Percentiles rank a stretch among this genome's conserved stretches.
These are phyloP conservation scores for Vesta saturnalis DNA, from an alignment of 2,888 invertebrate genomes.

Conservation along the genomic window DNA sequence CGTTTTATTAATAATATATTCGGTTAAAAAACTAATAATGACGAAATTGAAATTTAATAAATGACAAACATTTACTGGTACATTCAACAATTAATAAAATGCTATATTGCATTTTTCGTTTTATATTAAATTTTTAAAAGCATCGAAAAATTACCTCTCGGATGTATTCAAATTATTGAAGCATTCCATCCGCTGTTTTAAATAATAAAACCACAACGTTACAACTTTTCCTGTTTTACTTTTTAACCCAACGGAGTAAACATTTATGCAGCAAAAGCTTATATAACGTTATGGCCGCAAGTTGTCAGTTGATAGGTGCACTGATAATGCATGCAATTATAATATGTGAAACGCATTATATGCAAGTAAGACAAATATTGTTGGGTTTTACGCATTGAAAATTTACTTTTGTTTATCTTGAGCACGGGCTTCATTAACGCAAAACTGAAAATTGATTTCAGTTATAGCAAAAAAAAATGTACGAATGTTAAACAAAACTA, in stretches of 20 bases:
- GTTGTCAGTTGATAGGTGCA: not conserved
- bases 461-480: no score
- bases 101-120: not conserved
- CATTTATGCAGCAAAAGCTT: not conserved
- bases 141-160: not conserved
- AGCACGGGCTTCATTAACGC: no score
- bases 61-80: not conserved
- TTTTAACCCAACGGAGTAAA: not conserved
- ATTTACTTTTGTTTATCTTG: no score
- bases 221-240: not conserved
- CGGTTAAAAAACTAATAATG: not conserved
- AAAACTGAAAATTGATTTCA: no score
- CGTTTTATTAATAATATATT: no score
- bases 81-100: not conserved
- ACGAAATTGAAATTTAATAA: not conserved
- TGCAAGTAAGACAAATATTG: no score
- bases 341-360: no score
- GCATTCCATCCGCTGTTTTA: not conserved
- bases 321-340: not conserved
- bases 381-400: no score
- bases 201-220: slow-evolving; percentile 1
- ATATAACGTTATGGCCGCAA: not conserved
- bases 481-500: no score
- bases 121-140: not conserved
- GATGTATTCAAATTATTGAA: not conserved